Percentiles rank a stretch among this genome's conserved stretches.
These are phyloP conservation scores for Coregonus clupeaformis DNA, from an alignment of 2,113 vertebrate species.

Conservation along the genomic window DNA sequence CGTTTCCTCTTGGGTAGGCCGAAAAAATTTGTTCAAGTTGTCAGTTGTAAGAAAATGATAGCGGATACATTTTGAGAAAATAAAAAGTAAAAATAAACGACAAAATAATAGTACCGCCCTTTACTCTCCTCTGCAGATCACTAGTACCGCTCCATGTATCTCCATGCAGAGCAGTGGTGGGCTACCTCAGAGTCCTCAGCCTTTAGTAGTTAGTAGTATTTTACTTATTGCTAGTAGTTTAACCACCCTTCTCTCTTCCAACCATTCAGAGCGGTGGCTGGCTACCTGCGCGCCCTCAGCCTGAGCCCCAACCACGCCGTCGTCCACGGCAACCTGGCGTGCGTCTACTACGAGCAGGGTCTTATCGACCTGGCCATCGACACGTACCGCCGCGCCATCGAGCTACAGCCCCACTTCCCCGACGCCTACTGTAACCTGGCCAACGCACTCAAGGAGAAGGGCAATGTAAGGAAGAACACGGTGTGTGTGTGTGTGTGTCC, in stretches of 20 bases:
- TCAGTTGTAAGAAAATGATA: too few relatives aligned
- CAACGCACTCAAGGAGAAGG: conserved; percentile 97
- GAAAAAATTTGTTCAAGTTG: too few relatives aligned
- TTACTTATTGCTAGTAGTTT: too few relatives aligned
- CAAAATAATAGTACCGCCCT: too few relatives aligned
- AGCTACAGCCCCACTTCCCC: conserved; percentile 96
- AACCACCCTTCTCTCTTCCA: background rate
- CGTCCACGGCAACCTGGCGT: conserved; percentile 96
- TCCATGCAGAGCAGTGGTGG: too few relatives aligned
- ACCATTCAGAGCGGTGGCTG: conserved; percentile 88
- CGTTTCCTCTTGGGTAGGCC: too few relatives aligned
- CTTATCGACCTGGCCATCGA: conserved; percentile 97
- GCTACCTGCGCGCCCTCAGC: conserved; percentile 93
- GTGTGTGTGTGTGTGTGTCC: background rate
- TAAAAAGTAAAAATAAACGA: too few relatives aligned
- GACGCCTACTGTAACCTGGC: conserved; percentile 98
- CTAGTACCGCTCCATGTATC: too few relatives aligned
- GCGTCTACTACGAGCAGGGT: conserved; percentile 98
- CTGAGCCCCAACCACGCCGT: conserved; percentile 97
- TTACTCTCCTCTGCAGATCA: too few relatives aligned
- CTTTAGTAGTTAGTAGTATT: too few relatives aligned
- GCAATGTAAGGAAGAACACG: conserved; percentile 84
- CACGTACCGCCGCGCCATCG: conserved; percentile 96
- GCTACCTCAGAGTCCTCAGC: too few relatives aligned
- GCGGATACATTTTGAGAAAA: too few relatives aligned